Conservation (phyloP, 2,888 invertebrate genomes). For the Pterobdella sp. region DNA sequence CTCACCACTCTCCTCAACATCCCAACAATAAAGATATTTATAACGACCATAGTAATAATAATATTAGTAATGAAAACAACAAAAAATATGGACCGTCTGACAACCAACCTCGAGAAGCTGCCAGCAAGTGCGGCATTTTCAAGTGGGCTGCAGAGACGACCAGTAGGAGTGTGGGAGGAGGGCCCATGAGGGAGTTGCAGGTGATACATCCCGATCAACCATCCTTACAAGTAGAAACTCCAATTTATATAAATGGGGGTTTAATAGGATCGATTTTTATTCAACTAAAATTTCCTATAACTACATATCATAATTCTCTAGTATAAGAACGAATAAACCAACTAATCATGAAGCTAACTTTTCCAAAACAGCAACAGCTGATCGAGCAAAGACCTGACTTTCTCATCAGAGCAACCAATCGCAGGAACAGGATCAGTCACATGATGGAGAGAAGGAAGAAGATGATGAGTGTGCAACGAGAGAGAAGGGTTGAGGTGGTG, state of each 20-base stretch:
- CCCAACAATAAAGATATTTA: slow-evolving; percentile 1
- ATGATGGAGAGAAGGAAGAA: not conserved
- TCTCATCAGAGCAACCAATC: slow-evolving; percentile 1
- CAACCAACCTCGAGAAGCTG: too few species aligned
- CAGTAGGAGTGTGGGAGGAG: not conserved
- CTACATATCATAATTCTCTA: not conserved
- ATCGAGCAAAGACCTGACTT: slow-evolving; percentile 2
- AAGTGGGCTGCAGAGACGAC: not conserved
- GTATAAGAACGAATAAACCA: not conserved
- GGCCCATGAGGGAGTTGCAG: not conserved
- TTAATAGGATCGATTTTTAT: not conserved
- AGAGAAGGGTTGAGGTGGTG: too few species aligned
- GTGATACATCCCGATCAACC: too few species aligned
- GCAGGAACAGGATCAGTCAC: slow-evolving; percentile 2
- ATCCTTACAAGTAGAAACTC: too few species aligned
- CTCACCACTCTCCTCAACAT: too few species aligned
- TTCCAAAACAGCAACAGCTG: not conserved
- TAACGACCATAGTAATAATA: not conserved
- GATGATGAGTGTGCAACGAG: not conserved
- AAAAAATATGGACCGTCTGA: not conserved
- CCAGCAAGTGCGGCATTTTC: not conserved
- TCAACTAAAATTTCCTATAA: not conserved
- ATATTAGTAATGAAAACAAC: not conserved
- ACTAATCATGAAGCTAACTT: not conserved
- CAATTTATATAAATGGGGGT: too few species aligned